phyloP scores from a whole-genome alignment of 2,113 vertebrate species.

The Gymnogyps californianus region DNA sequence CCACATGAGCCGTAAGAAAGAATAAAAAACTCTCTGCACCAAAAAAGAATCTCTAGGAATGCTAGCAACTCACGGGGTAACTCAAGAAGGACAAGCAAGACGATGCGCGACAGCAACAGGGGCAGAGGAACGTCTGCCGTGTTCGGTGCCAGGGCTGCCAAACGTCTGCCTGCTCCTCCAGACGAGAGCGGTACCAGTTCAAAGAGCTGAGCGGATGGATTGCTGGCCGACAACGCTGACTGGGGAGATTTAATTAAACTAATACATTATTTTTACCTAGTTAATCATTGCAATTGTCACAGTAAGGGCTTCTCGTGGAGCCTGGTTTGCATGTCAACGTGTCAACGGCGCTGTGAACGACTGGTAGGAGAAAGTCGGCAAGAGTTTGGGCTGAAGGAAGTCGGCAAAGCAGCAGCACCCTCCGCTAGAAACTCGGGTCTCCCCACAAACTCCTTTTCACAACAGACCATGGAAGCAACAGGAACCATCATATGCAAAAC shows the following conservation, averaged over 20 bases:
- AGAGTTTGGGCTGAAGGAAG: background rate
- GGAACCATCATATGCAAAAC: background rate
- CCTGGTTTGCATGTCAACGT: background rate
- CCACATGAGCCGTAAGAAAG: background rate
- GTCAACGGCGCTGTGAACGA: background rate
- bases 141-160: background rate
- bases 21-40: background rate
- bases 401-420: background rate
- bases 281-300: background rate
- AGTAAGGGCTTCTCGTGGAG: background rate
- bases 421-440: background rate
- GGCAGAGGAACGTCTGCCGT: background rate
- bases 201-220: background rate
- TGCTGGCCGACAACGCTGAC: background rate
- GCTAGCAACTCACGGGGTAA: background rate
- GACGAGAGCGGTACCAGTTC: background rate
- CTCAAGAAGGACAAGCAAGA: background rate
- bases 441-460: background rate
- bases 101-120: background rate
- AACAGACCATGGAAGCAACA: background rate
- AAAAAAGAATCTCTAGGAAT: background rate
- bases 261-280: conserved; percentile 15
- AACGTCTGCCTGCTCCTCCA: background rate
- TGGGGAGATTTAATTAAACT: background rate
- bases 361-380: background rate